Base-by-base conservation (phyloP, 2,888 invertebrate species). In the Drosophila flavopinicola region DNA sequence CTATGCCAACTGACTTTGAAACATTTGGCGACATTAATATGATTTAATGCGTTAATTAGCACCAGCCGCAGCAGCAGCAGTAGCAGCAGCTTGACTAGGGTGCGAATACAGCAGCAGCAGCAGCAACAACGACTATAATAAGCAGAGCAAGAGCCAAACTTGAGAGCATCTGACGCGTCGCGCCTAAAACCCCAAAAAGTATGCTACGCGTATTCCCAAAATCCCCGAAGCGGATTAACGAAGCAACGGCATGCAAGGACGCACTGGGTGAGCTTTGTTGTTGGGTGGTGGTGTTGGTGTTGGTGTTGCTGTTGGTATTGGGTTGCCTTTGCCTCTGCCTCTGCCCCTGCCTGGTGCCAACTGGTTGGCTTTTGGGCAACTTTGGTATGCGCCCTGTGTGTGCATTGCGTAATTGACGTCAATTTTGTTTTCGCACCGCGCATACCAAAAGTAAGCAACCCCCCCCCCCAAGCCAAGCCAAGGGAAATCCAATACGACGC, bases 351-450 rank as follows among this genome's bases (percentile, higher is more conserved):
- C 70, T 76, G 82, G 82, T 84, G 77, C 53, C 74, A 73, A 74
- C 74, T 74, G 73, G 73, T 73, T 58, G 53, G 33, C 7, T 13
- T 10, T 48, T 9, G 17, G 33, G 29, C 15, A 42, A 29, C 29
- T n/a, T 9, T 13, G 52, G 7, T 25, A 20, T 17, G 15, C n/a
- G 23, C 33, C 9, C n/a, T 9, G 53, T 82, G 85, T 79, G 88
- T 88, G 85, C 80, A 88, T 80, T 88, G 90, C 88, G 90, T 91
- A 91, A 91, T 91, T 91, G 91, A 89, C 91, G 91, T 91, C 91
- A 91, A 91, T 91, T 91, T 90, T 88, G 89, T 90, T 90, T 91
- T 91, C 91, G 90, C 91, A 90, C 91, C 88, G 90, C 88, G 90
- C 88, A 86, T 87, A 88, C 86, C 84, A 84, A 83, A 44, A 44